Evolutionary conservation across 2,888 invertebrate species (phyloP).

Genomic region (Ecliptopera silaceata): DNA sequence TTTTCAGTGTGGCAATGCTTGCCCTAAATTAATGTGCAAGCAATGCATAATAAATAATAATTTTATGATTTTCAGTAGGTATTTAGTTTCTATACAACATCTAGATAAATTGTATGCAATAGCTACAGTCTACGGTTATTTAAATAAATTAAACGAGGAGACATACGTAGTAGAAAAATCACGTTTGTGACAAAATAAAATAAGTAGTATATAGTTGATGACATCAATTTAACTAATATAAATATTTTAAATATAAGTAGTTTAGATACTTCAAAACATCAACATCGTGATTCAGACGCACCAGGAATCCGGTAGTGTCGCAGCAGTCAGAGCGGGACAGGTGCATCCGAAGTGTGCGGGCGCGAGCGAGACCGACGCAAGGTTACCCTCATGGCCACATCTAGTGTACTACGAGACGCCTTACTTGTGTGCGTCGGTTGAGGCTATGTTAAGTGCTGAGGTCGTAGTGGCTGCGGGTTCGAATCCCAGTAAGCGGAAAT

Average conservation of each 20-base stretch:
- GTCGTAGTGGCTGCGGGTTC: slow-evolving; percentile 16
- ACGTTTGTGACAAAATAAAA: slow-evolving; percentile 42
- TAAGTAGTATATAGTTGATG: neutral
- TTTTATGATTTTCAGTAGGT: too few species aligned
- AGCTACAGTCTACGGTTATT: too few species aligned
- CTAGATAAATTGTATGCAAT: too few species aligned
- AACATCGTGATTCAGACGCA: slow-evolving; percentile 20
- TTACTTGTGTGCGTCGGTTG: slow-evolving; percentile 34
- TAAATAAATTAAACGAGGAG: too few species aligned
- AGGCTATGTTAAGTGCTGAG: slow-evolving; percentile 18
- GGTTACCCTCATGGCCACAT: slow-evolving; percentile 72
- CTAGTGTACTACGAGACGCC: slow-evolving; percentile 39
- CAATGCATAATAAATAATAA: neutral
- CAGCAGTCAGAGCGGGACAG: slow-evolving; percentile 55
- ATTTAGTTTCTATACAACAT: too few species aligned
- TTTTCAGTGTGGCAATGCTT: slow-evolving; percentile 32
- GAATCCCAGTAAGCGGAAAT: neutral
- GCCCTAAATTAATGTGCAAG: neutral
- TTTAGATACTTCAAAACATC: slow-evolving; percentile 4
- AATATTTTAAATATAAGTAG: neutral
- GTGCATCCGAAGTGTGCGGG: slow-evolving; percentile 34
- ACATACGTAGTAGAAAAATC: too few species aligned
- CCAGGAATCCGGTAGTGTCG: slow-evolving; percentile 74
- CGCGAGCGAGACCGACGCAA: slow-evolving; percentile 65
- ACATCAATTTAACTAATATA: neutral